Percentiles rank a stretch among this genome's conserved stretches.
phyloP scores from a whole-genome alignment of 2,113 vertebrate genomes.

The Syngnathus scovelli region DNA sequence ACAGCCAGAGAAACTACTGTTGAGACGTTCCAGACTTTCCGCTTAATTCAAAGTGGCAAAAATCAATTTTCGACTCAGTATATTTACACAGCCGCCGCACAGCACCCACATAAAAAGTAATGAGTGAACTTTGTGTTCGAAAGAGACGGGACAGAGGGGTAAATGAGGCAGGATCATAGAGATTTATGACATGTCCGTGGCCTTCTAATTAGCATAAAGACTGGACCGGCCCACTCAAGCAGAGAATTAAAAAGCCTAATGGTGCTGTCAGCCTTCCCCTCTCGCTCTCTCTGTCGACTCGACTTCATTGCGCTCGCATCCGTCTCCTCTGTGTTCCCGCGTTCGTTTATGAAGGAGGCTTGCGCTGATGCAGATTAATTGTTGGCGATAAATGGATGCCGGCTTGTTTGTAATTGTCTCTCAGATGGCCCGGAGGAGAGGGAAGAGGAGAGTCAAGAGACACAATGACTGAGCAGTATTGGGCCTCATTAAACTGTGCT shows the following conservation, averaged over 20 bases:
- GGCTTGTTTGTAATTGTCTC: constrained; percentile 58
- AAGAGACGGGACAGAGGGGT: constrained; percentile 60
- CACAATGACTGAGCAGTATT: background rate
- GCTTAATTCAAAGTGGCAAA: constrained; percentile 9
- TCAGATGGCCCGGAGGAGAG: constrained; percentile 8
- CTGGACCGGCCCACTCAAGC: constrained; percentile 96
- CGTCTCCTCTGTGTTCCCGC: constrained; percentile 30
- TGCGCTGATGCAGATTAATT: constrained; percentile 54
- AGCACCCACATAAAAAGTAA: constrained; percentile 29
- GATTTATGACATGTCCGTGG: constrained; percentile 87
- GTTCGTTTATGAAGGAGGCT: constrained; percentile 44
- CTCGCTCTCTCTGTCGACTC: constrained; percentile 58
- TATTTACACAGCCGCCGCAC: constrained; percentile 1
- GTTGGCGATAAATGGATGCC: constrained; percentile 58
- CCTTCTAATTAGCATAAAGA: constrained; percentile 92
- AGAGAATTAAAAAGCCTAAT: constrained; percentile 99
- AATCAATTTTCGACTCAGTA: background rate
- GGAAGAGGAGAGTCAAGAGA: background rate
- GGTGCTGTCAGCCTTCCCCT: constrained; percentile 91
- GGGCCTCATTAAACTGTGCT: background rate
- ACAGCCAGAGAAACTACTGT: constrained; percentile 54
- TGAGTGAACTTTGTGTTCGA: constrained; percentile 47
- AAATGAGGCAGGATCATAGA: constrained; percentile 85
- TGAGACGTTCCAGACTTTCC: constrained; percentile 15
- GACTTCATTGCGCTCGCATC: constrained; percentile 73